Conservation (phyloP, 2,888 invertebrate species). For the Lepidochrysops patricia region DNA sequence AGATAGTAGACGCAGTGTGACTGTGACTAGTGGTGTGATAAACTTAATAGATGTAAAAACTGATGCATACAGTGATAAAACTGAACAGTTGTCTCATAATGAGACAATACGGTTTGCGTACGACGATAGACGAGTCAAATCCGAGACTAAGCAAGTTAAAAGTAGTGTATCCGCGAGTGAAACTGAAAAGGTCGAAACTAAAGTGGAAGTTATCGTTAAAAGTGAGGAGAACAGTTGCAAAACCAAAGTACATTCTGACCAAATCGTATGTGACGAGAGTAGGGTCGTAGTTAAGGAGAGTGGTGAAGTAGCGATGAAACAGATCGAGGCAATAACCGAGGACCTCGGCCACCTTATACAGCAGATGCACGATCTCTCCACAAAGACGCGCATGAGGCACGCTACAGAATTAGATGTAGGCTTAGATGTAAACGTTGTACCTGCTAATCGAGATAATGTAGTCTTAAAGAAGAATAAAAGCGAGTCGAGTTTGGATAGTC, state of each 20-base stretch:
- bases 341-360: constrained; percentile 58
- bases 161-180: constrained; percentile 37
- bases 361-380: constrained; percentile 51
- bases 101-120: constrained; percentile 33
- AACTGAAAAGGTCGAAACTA: constrained; percentile 36
- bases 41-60: constrained; percentile 16
- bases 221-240: constrained; percentile 34
- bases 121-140: constrained; percentile 34
- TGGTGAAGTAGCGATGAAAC: constrained; percentile 42
- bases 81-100: constrained; percentile 39
- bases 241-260: constrained; percentile 40
- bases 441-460: constrained; percentile 51
- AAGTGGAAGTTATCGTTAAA: constrained; percentile 39
- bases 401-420: constrained; percentile 29
- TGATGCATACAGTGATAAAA: constrained; percentile 35
- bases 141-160: constrained; percentile 43
- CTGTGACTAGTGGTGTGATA: constrained; percentile 14
- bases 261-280: constrained; percentile 28
- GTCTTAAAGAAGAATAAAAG: constrained; percentile 69
- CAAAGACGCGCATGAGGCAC: constrained; percentile 32
- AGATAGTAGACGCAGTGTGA: constrained; percentile 20
- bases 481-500: constrained; percentile 69
- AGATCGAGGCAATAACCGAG: constrained; percentile 55
- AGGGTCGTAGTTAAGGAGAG: constrained; percentile 31
- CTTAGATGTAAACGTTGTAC: constrained; percentile 44